Conservation (phyloP, 2,113 vertebrate genomes). For the Herpailurus yagouaroundi region DNA sequence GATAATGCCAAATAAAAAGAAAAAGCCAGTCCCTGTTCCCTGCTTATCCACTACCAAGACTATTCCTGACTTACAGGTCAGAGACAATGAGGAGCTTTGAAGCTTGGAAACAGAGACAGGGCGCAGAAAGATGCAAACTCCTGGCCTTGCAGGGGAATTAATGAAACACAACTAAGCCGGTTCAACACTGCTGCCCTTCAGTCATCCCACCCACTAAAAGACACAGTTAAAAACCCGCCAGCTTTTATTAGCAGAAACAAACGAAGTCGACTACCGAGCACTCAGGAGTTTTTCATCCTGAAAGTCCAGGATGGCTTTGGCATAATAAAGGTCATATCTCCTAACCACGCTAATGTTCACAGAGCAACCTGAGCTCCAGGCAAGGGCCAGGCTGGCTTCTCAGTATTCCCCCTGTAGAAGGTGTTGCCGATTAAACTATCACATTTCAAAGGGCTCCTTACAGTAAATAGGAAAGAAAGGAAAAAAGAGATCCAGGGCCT, state of each 20-base stretch:
- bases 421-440: conserved; percentile 91
- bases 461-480: conserved; percentile 91
- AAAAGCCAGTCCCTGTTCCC: conserved; percentile 16
- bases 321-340: conserved; percentile 89
- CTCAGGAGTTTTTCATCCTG: conserved; percentile 86
- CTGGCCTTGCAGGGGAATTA: conserved; percentile 67
- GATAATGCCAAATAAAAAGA: conserved; percentile 52
- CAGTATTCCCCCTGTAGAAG: conserved; percentile 87
- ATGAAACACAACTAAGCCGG: conserved; percentile 68
- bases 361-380: conserved; percentile 88
- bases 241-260: conserved; percentile 88
- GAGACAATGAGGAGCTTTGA: conserved; percentile 70
- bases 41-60: conserved; percentile 43
- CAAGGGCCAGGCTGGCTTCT: conserved; percentile 85
- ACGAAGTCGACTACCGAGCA: conserved; percentile 82
- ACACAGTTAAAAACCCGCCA: conserved; percentile 73
- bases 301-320: conserved; percentile 88
- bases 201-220: conserved; percentile 71
- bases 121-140: conserved; percentile 70
- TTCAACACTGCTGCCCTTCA: conserved; percentile 58
- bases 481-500: conserved; percentile 94
- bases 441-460: conserved; percentile 91
- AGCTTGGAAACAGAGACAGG: conserved; percentile 60
- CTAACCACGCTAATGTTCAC: conserved; percentile 87
- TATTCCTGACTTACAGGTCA: conserved; percentile 57